phyloP scores from a whole-genome alignment of 2,797 vertebrate species.

The Fistularia commersonii region DNA sequence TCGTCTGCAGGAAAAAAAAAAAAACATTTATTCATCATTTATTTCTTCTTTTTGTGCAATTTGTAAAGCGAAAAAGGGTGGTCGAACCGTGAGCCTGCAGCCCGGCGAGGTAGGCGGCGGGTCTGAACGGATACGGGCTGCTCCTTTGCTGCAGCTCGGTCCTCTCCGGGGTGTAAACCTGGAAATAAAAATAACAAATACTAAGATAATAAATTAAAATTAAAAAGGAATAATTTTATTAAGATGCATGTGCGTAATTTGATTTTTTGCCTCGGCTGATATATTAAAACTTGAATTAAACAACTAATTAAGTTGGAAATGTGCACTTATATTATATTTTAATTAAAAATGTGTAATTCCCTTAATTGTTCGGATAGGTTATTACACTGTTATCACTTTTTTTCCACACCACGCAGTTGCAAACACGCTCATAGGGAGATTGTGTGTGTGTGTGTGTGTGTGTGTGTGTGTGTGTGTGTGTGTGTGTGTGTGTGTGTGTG shows the following conservation, averaged over 20 bases:
- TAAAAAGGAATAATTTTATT: neutral
- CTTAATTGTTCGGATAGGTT: too few relatives aligned
- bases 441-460: too few relatives aligned
- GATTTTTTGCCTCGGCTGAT: constrained; percentile 4
- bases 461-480: too few relatives aligned
- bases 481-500: too few relatives aligned
- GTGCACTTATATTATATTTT: too few relatives aligned
- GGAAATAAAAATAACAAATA: constrained; percentile 43
- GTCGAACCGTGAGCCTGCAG: constrained; percentile 77
- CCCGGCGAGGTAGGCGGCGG: constrained; percentile 74
- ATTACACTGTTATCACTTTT: too few relatives aligned
- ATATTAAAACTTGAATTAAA: too few relatives aligned
- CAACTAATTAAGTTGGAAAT: too few relatives aligned
- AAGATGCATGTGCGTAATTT: neutral
- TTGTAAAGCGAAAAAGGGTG: neutral
- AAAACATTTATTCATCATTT: constrained; percentile 7
- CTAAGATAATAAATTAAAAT: neutral
- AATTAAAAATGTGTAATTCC: too few relatives aligned
- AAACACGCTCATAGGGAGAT: too few relatives aligned
- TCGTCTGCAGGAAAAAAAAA: constrained; percentile 58
- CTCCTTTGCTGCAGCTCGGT: constrained; percentile 80
- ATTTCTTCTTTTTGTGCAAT: neutral
- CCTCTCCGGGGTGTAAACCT: constrained; percentile 86
- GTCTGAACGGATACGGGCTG: constrained; percentile 72
- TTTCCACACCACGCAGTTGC: too few relatives aligned